These are phyloP conservation scores for Smithornis capensis DNA, from an alignment of 2,113 vertebrate genomes.

Conservation along the genomic window DNA sequence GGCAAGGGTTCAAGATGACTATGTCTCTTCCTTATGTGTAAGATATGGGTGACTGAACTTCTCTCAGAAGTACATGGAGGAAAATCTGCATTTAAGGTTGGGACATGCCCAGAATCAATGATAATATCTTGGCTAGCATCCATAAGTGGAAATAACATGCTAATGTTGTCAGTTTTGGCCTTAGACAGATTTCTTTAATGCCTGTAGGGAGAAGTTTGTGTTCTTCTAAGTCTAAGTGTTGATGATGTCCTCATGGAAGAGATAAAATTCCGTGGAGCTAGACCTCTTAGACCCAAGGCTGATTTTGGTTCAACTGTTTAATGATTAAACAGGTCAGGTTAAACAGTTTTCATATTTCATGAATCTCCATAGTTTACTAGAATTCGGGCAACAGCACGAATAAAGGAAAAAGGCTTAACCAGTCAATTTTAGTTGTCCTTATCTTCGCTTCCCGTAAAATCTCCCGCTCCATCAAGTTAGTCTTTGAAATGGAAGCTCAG, in stretches of 20 bases:
- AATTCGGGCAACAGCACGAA: not conserved
- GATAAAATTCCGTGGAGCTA: not conserved
- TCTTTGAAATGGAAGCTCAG: not conserved
- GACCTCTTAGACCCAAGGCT: not conserved
- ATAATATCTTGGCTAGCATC: not conserved
- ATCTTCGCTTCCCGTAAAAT: not conserved
- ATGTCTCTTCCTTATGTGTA: not conserved
- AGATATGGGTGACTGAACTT: not conserved
- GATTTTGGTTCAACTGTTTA: slow-evolving; percentile 13
- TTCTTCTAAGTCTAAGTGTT: not conserved
- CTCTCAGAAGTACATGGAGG: not conserved
- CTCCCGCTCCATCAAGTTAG: not conserved
- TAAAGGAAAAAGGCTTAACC: not conserved
- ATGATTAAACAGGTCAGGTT: slow-evolving; percentile 36
- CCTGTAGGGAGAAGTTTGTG: not conserved
- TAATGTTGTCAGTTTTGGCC: not conserved
- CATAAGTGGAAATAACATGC: not conserved
- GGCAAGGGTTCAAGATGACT: not conserved
- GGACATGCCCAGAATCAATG: not conserved
- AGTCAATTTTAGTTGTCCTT: not conserved
- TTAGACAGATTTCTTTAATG: not conserved
- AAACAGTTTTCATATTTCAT: slow-evolving; percentile 12
- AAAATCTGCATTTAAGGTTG: not conserved
- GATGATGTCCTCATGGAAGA: not conserved
- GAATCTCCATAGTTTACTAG: slow-evolving; percentile 3